Base-by-base conservation (phyloP, 2,113 vertebrate genomes). In the Origma solitaria region DNA sequence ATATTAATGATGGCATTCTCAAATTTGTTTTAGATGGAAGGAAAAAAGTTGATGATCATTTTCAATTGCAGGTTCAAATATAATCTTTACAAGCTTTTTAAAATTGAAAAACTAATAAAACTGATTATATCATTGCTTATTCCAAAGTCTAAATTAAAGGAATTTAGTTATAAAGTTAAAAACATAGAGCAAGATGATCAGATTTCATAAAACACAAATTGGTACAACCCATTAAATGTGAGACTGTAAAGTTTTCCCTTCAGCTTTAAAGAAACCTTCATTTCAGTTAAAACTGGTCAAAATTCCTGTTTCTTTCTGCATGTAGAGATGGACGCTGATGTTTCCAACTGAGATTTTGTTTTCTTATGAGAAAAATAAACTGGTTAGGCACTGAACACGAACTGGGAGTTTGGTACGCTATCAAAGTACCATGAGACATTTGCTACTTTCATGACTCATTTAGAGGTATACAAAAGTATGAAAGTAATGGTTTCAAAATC, bases 91-190 rank as follows among this genome's bases (percentile, higher is more conserved):
- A 86, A 96, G 56, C 24, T 61, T 86, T 93, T 83, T 91, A 64
- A 92, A 93, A 88, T 45, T 88, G 44, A 93, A 82, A 88, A 79
- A 51, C 31, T 49, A 71, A 83, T 83, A 86, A 83, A 91, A 81
- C 60, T 90, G 11, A 90, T 90, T 94, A 77, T 86, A 91, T 79
- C 17, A 33, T 94, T 91, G 68, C 49, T 75, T 68, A 89, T 89
- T 95, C 85, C 51, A 81, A 86, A 86, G 23, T 70, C 31, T 42
- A 90, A 94, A 90, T 94, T 92, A 93, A 92, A 94, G 28, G 28
- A 91, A 11, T 70, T 90, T n/a, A 66, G 53, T 47, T 70, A 68
- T 92, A 94, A 96, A 91, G 30, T 92, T 87, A 58, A 92, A 95
- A 92, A 82, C 31, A 31, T 27, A 76, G 62, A 96, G 87, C 50